Percentiles rank a stretch among this genome's conserved stretches.
phyloP scores from a whole-genome alignment of 2,888 invertebrate species.

The Limnephilus auricula region DNA sequence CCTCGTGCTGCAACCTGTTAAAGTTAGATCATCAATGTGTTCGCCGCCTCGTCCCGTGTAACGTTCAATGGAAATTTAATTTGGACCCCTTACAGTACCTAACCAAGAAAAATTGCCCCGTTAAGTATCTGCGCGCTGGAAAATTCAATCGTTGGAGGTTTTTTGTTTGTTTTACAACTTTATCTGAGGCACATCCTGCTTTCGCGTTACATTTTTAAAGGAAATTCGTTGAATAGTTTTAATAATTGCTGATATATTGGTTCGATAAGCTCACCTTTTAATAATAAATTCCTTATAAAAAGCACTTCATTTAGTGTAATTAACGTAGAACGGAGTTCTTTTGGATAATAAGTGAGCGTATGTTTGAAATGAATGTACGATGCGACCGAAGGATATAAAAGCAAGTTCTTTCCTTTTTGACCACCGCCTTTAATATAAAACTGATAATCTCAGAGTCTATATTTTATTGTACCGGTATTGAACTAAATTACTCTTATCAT shows the following conservation, averaged over 20 bases:
- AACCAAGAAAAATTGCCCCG: constrained; percentile 23
- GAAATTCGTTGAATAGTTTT: neutral
- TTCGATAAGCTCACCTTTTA: neutral
- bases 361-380: no score
- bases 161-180: constrained; percentile 26
- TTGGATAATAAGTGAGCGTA: no score
- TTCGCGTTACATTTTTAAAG: neutral
- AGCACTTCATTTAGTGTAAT: no score
- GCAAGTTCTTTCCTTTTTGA: no score
- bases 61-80: constrained; percentile 36
- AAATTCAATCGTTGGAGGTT: constrained; percentile 24
- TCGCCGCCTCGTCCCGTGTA: constrained; percentile 4
- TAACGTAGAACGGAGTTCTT: no score
- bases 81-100: constrained; percentile 12
- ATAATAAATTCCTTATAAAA: neutral
- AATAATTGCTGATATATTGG: neutral
- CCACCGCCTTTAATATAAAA: no score
- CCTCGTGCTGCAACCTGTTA: neutral
- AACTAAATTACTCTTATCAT: no score
- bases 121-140: constrained; percentile 19
- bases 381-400: no score
- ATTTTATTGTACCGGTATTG: no score
- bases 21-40: neutral
- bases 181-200: neutral
- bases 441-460: no score